Evolutionary conservation across 1,140 invertebrate genomes (phyloP), one percentile per base, ranked within the genome.

Genomic region (Drosophila lacteicornis): DNA sequence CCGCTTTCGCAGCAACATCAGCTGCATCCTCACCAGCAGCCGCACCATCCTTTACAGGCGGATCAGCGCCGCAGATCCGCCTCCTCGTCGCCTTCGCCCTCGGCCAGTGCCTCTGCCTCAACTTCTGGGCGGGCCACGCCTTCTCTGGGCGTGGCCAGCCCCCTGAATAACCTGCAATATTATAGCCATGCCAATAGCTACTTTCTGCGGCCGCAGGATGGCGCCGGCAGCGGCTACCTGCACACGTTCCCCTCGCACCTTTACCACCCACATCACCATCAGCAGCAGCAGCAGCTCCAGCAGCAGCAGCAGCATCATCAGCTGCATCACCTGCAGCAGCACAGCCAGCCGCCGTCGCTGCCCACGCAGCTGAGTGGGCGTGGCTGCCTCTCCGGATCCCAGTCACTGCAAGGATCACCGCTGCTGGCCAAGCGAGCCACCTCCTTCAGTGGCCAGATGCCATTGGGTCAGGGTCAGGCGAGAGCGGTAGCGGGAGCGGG

Each of bases 381-480:
- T 51, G 62, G 75, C 25, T 63, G 61, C 12, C 63, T 57, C 19
- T 71, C 79, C 4, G 81, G 81, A 1, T 75, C 91, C 8, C 88
- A 91, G 13, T 92, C 91, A 38, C 53, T 91, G 56, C 91, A 83
- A 11, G 79, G 75, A 15, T 92, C 91, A 3, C 91, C 91, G 33
- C 61, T 92, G 57, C 66, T 91, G 55, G 73, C 90, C n/a, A 92
- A 92, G 50, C 76, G 91, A 7, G 91, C 91, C 53, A 92, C 91
- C n/a, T 85, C 91, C 9, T 92, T 92, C 13, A 92, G 91, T 46
- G 91, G 91, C 4, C 86, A 91, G 17, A 84, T 92, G 17, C 84
- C 91, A 19, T 17, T 92, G 53, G 79, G 70, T 15, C 83, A 67
- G 13, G 45, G 56, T 66, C 40, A 80, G 50, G 22, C 12, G 2